These are phyloP conservation scores for Typhlichthys eigenmanni DNA, from an alignment of 2,797 vertebrate genomes.

Conservation along the genomic window DNA sequence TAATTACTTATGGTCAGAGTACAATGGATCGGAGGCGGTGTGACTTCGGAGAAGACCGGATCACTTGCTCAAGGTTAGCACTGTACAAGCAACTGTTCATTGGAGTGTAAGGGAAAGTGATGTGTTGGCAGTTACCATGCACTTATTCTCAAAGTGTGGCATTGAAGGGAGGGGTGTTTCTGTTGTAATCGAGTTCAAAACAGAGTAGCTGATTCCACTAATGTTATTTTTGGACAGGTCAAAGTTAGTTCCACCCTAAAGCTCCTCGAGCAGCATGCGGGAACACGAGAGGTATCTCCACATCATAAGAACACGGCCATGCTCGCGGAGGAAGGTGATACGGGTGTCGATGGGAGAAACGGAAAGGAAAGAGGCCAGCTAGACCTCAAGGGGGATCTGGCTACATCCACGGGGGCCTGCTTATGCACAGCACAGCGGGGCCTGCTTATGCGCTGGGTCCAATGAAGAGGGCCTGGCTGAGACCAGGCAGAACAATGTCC, in stretches of 20 bases:
- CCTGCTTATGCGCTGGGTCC: conserved; percentile 17
- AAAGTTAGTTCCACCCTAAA: conserved; percentile 15
- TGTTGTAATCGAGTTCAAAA: no score
- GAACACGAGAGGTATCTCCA: conserved; percentile 1
- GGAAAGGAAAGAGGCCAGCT: not conserved
- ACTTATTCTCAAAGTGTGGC: no score
- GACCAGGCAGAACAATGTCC: not conserved
- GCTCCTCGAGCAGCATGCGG: conserved; percentile 4
- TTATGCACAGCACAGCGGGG: no score
- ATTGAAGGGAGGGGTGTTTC: no score
- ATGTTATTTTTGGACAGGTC: conserved; percentile 24
- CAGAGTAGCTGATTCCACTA: no score
- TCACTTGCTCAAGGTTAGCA: conserved; percentile 46
- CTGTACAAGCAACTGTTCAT: no score
- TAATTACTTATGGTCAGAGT: conserved; percentile 4
- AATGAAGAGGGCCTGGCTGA: not conserved
- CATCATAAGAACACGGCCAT: conserved; percentile 21
- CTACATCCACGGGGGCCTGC: conserved; percentile 20
- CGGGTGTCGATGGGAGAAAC: conserved; percentile 1
- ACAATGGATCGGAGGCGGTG: conserved; percentile 23
- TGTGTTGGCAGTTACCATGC: no score
- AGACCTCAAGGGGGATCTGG: not conserved
- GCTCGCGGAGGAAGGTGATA: conserved; percentile 2
- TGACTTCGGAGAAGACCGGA: conserved; percentile 20
- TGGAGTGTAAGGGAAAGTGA: no score